Base-by-base conservation (phyloP, 2,888 invertebrate genomes). In the Caenorhabditis imperialis region DNA sequence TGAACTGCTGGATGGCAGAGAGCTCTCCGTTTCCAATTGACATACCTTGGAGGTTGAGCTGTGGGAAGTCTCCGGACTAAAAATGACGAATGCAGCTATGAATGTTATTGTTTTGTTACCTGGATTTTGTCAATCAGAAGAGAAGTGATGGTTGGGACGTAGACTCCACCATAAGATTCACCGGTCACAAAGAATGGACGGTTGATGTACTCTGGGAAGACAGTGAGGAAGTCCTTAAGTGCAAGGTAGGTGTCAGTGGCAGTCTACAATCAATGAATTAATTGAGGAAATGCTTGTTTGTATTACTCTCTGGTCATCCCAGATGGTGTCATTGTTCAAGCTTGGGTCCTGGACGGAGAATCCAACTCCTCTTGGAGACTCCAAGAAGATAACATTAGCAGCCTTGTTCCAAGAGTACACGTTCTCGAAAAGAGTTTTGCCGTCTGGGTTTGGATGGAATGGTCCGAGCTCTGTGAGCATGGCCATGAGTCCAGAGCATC, bases 291-390 rank as follows among this genome's bases (percentile, higher is more conserved):
- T n/a, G n/a, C n/a, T n/a, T n/a, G n/a, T n/a, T n/a, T n/a, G 20
- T 27, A 45, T 16, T 30, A 81, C 81, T 70, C 75, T 78, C n/a
- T 74, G 58, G 42, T 82, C 82, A 45, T 82, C 73, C 67, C 75
- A 82, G 33, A 62, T 57, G 3, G 61, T 55, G 48, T 82, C 82
- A 35, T 63, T 71, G 55, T 82, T 81, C 55, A 78, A 55, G n/a
- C 63, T 76, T 30, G n/a, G 23, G 45, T 82, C 73, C 70, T 82
- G 82, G 23, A 76, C 78, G 8, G 90, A 91, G 81, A 88, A 91
- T 2, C 91, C 90, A 50, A 91, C 90, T 57, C 90, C 89, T 30
- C 90, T 89, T 25, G 90, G 91, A 2, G 90, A 88, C 81, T 91
- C 91, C 70, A 91, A 75, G 81, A 89, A 91, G 51, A 91, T 57